Evolutionary conservation across 2,113 vertebrate genomes (phyloP), one percentile per base, ranked within the genome.

Genomic region (Mesembrinibis cayennensis): DNA sequence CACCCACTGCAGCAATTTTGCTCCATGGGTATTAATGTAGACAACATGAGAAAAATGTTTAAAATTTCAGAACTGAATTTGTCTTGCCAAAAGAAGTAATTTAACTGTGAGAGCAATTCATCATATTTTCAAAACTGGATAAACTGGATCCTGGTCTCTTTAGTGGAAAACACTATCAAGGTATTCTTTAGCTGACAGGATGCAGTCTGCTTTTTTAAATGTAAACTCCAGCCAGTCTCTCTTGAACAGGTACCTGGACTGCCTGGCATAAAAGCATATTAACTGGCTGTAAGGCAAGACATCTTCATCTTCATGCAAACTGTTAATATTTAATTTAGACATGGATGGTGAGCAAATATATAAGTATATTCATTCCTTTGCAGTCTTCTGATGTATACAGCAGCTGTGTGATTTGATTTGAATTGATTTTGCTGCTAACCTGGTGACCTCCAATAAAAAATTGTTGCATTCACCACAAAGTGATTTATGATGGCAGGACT

Each of bases 381-480:
- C 88, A 81, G 47, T 80, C 52, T 93, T 65, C 77, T 92, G 88
- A 92, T 94, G 55, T 88, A 69, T 44, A 84, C 38, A 86, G 82
- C 70, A 90, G 81, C 74, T 78, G 29, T 53, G 71, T 82, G 56
- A 95, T 97, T 96, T 96, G 72, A 97, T 97, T 95, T 79, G 71
- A 97, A 97, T 87, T 90, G 87, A 97, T 97, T 96, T 95, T 95
- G 50, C 67, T 96, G 77, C 89, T 93, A 74, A 77, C 53, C 86
- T 89, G 84, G 87, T 95, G 95, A 96, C 95, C 82, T 95, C 84
- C 89, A 69, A 89, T 83, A 94, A 96, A 96, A 97, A 96, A 88
- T n/a, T 53, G 86, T 90, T 95, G 65, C 69, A 70, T 93, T 97
- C 65, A 21, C 85, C 73, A 81, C 93, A 45, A 94, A 70, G 74